Conservation (phyloP, 1,140 invertebrate species). For the Prorops nasuta region DNA sequence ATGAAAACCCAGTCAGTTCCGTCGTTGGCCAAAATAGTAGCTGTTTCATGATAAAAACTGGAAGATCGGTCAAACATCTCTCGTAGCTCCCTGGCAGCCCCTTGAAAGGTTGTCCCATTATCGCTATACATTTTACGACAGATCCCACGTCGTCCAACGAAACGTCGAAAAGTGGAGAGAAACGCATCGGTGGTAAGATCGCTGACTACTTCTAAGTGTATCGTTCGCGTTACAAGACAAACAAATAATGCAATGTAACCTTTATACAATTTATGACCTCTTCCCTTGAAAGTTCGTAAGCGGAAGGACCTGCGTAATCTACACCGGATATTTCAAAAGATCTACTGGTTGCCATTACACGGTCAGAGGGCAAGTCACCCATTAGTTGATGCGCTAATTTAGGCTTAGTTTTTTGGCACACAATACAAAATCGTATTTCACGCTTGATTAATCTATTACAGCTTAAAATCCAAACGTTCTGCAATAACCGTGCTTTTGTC, state of each 20-base stretch:
- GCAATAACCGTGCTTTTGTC: background rate
- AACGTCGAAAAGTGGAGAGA: conserved; percentile 25
- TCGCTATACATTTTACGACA: conserved; percentile 25
- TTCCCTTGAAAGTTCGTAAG: background rate
- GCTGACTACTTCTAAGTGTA: conserved; percentile 31
- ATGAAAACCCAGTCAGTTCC: no score
- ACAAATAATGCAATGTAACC: conserved; percentile 24
- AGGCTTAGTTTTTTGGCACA: background rate
- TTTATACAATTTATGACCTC: conserved; percentile 8
- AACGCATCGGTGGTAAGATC: conserved; percentile 24
- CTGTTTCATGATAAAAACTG: conserved; percentile 1
- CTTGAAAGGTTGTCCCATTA: conserved; percentile 28
- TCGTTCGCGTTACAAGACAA: conserved; percentile 19
- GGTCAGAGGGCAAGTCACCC: background rate
- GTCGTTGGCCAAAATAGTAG: conserved; percentile 2
- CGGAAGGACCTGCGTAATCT: background rate
- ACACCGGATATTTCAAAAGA: background rate
- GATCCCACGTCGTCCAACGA: conserved; percentile 26
- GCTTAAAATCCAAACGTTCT: background rate
- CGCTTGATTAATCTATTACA: background rate
- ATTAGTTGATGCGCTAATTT: background rate
- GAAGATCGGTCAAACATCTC: conserved; percentile 8
- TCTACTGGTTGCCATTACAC: background rate
- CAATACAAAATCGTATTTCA: background rate
- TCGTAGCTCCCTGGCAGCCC: conserved; percentile 1